Evolutionary conservation across 2,797 vertebrate species (phyloP).

Genomic region (Trachurus trachurus): DNA sequence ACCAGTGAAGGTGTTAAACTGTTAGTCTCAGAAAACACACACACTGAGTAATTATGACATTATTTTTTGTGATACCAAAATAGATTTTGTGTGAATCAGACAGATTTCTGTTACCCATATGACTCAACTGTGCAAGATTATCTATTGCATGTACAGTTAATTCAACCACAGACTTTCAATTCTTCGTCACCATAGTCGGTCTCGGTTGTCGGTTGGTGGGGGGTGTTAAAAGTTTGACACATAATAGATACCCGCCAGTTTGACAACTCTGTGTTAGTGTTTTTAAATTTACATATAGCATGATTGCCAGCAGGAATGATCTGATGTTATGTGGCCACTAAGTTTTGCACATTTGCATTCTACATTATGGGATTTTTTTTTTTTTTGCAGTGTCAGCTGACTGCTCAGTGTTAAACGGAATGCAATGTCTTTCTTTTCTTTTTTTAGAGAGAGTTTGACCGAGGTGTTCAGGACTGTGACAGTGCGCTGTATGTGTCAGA

Average conservation of each 20-base stretch:
- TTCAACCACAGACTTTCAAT: background rate
- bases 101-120: background rate
- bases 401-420: background rate
- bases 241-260: background rate
- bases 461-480: conserved; percentile 94
- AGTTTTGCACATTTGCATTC: background rate
- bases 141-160: background rate
- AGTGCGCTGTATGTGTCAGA: conserved; percentile 87
- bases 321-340: background rate
- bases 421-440: background rate
- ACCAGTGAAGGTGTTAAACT: background rate
- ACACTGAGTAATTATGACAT: background rate
- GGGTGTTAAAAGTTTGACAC: background rate
- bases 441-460: conserved; percentile 92
- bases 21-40: background rate
- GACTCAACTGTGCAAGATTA: background rate
- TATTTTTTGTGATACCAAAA: background rate
- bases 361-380: background rate
- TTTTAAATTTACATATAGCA: background rate
- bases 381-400: background rate
- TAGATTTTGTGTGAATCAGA: background rate
- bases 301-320: background rate
- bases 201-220: background rate
- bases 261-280: background rate
- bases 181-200: background rate